phyloP scores from a whole-genome alignment of 2,888 invertebrate species.

The Nomada goodeniana region DNA sequence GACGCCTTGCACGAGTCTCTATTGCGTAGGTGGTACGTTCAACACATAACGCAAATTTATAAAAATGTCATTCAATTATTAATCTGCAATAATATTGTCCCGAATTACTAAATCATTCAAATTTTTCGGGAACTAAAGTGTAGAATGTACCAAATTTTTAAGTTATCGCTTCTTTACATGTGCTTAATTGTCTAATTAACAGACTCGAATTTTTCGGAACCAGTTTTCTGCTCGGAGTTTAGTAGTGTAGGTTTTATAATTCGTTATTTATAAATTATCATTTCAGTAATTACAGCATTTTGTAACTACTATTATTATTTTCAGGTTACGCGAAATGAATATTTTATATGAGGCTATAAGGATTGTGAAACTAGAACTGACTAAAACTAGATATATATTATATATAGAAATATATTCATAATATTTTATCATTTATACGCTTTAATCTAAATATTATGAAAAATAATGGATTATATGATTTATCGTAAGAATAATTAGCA shows the following conservation, averaged over 20 bases:
- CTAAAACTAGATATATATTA: not conserved
- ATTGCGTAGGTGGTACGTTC: conserved; percentile 68
- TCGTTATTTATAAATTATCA: too few species aligned
- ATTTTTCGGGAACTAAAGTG: too few species aligned
- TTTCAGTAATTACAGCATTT: not conserved
- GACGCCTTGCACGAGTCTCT: conserved; percentile 53
- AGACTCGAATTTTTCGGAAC: too few species aligned
- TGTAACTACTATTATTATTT: conserved; percentile 4
- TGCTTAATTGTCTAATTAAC: not conserved
- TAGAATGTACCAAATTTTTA: not conserved
- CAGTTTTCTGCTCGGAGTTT: too few species aligned
- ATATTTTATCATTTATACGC: not conserved
- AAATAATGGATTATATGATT: not conserved
- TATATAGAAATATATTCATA: not conserved
- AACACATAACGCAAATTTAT: not conserved
- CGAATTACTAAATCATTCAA: too few species aligned
- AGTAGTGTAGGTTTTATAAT: too few species aligned
- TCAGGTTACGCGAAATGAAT: not conserved
- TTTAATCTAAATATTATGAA: not conserved
- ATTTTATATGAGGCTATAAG: not conserved
- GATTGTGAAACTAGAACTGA: not conserved
- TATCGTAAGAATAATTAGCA: not conserved
- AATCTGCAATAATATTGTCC: not conserved
- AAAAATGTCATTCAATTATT: not conserved
- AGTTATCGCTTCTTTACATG: not conserved